phyloP scores from a whole-genome alignment of 2,113 vertebrate genomes.

The Peromyscus californicus region DNA sequence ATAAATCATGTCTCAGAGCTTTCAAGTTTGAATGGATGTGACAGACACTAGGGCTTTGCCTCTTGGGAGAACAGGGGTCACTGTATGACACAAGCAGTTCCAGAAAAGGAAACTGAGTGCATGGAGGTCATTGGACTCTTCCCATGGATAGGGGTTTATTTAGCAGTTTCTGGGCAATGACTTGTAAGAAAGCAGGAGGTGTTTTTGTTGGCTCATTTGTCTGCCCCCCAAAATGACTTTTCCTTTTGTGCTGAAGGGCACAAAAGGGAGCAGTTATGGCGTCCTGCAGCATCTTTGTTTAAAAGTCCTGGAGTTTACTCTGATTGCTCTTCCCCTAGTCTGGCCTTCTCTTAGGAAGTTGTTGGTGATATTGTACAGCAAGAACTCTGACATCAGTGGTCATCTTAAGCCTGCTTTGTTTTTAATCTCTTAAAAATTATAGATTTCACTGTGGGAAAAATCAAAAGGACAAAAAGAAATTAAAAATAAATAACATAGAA shows the following conservation, averaged over 20 bases:
- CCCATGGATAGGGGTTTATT: neutral
- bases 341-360: neutral
- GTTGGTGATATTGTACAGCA: neutral
- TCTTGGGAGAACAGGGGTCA: conserved; percentile 37
- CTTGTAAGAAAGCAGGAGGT: neutral
- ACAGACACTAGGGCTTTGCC: neutral
- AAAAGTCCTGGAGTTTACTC: neutral
- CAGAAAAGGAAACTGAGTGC: conserved; percentile 46
- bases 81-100: neutral
- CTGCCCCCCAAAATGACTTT: conserved; percentile 38
- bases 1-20: neutral
- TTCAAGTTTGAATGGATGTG: conserved; percentile 29
- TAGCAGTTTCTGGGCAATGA: neutral
- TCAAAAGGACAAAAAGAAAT: neutral
- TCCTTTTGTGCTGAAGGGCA: neutral
- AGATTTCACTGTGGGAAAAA: conserved; percentile 7
- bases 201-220: conserved; percentile 28
- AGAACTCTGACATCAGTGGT: neutral
- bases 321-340: neutral
- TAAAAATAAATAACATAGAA: neutral
- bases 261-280: neutral
- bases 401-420: conserved; percentile 14
- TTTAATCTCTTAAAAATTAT: neutral
- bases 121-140: conserved; percentile 6
- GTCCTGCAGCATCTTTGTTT: neutral